These are phyloP conservation scores for Drosophila rellima DNA, from an alignment of 2,888 invertebrate genomes.

Conservation along the genomic window DNA sequence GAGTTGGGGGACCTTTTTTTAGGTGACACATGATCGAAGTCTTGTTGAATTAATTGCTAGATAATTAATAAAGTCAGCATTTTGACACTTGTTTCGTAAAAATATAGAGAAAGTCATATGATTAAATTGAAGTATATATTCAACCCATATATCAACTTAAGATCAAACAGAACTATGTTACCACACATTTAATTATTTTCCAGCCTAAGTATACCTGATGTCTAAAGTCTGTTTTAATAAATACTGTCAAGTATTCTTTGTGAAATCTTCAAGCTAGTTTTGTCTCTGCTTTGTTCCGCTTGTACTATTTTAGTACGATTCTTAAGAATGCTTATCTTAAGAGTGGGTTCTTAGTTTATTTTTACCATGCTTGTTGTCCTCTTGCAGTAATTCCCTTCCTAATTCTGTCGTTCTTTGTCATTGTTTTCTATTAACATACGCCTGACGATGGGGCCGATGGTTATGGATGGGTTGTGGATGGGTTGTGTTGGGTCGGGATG, in stretches of 20 bases:
- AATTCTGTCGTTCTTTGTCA: slow-evolving; percentile 65
- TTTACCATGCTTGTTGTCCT: slow-evolving; percentile 12
- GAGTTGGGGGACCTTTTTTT: neutral
- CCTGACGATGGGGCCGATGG: slow-evolving; percentile 12
- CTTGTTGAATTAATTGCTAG: neutral
- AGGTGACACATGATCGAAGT: neutral
- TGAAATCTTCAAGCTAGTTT: neutral
- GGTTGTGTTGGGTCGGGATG: neutral
- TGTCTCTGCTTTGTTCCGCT: neutral
- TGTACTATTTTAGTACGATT: no score
- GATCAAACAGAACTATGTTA: no score
- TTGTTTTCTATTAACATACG: slow-evolving; percentile 59
- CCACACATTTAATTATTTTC: no score
- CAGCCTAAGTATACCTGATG: neutral
- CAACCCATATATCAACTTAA: no score
- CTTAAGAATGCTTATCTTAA: slow-evolving; percentile 1
- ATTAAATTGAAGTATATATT: no score
- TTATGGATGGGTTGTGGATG: neutral
- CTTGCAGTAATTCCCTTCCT: slow-evolving; percentile 58
- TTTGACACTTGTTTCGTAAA: no score
- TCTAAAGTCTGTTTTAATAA: neutral
- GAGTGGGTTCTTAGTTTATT: slow-evolving; percentile 14
- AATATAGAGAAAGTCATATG: no score
- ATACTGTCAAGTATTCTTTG: neutral
- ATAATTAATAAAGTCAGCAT: no score